A percentile compares a stretch with the other conserved stretches of the same genome.
Conservation (phyloP, 2,888 invertebrate genomes). For the Pyrgus malvae region DNA sequence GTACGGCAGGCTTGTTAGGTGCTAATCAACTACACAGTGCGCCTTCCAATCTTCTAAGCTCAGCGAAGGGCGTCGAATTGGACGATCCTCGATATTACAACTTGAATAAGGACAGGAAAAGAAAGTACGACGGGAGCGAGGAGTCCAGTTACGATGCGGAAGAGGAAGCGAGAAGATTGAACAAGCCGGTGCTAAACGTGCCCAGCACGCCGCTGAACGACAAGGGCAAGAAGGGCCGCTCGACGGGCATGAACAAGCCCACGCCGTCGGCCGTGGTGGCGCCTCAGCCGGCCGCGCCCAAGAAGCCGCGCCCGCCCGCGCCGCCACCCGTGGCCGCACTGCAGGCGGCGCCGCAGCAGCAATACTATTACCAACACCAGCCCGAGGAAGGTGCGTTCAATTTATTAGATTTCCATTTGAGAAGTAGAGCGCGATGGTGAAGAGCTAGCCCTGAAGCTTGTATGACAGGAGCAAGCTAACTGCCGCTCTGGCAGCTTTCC, state of each 20-base stretch:
- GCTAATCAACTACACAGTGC: conserved; percentile 70
- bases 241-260: conserved; percentile 47
- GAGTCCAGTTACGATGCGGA: conserved; percentile 84
- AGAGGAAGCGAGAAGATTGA: conserved; percentile 73
- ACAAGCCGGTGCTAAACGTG: conserved; percentile 78
- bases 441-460: conserved; percentile 82
- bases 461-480: conserved; percentile 82
- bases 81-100: conserved; percentile 89
- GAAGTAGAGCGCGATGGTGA: conserved; percentile 83
- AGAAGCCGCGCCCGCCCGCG: conserved; percentile 72
- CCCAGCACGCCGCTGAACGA: conserved; percentile 74
- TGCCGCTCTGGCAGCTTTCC: conserved; percentile 63
- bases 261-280: conserved; percentile 67
- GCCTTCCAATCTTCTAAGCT: conserved; percentile 56
- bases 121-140: conserved; percentile 85
- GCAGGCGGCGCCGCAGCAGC: conserved; percentile 73
- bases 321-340: conserved; percentile 70
- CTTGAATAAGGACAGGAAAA: conserved; percentile 86
- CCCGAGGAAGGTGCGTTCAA: conserved; percentile 83
- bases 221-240: conserved; percentile 70
- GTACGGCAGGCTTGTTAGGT: conserved; percentile 67
- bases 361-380: conserved; percentile 81
- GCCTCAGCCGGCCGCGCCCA: conserved; percentile 72
- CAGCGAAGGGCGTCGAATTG: conserved; percentile 75
- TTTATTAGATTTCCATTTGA: conserved; percentile 81